phyloP scores from a whole-genome alignment of 2,888 invertebrate species.

The Allacma fusca region DNA sequence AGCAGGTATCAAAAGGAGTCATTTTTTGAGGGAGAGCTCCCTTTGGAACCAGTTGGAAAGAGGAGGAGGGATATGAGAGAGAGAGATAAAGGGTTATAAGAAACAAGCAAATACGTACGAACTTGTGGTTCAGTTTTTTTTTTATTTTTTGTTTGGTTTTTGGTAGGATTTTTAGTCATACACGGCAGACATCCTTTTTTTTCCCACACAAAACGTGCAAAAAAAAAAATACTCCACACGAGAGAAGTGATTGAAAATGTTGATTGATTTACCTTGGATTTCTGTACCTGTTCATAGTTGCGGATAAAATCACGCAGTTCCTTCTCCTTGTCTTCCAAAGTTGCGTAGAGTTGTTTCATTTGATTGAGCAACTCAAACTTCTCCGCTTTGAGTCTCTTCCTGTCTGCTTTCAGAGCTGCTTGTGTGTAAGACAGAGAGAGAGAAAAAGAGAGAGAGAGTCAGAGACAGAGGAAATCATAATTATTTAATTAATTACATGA shows the following conservation, averaged over 20 bases:
- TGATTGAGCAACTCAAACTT: slow-evolving; percentile 91
- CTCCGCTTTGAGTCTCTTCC: slow-evolving; percentile 89
- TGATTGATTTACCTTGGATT: neutral
- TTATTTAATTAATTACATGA: no score
- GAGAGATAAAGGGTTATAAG: no score
- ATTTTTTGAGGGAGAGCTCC: no score
- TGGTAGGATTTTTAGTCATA: no score
- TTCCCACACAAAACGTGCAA: neutral
- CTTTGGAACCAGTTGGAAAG: no score
- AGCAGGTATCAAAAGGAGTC: no score
- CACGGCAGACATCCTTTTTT: neutral
- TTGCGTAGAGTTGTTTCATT: slow-evolving; percentile 93
- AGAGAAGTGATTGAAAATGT: neutral
- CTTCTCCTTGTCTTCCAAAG: slow-evolving; percentile 92
- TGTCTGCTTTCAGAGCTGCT: slow-evolving; percentile 82
- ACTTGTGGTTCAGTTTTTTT: no score
- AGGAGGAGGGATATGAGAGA: no score
- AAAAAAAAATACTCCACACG: neutral
- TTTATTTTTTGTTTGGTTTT: no score
- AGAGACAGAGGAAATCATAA: no score
- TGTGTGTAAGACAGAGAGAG: slow-evolving; percentile 23
- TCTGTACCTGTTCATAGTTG: slow-evolving; percentile 86
- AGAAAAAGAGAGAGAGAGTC: no score
- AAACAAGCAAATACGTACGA: no score
- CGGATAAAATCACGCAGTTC: slow-evolving; percentile 92